A percentile compares a stretch with the other conserved stretches of the same genome.
phyloP scores from a whole-genome alignment of 2,797 vertebrate genomes.

The Fundulus diaphanus region DNA sequence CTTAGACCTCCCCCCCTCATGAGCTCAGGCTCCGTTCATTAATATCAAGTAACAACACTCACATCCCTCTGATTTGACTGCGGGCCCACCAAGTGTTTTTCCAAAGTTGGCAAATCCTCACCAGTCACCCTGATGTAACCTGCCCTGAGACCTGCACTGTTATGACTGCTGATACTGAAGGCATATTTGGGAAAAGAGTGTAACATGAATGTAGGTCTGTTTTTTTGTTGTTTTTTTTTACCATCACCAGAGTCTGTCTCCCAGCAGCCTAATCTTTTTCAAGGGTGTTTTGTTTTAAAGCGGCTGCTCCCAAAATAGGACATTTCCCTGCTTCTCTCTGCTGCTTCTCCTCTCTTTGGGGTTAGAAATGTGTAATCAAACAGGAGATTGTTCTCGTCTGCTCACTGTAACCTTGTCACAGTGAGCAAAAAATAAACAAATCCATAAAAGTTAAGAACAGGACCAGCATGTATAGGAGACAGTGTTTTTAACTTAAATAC shows the following conservation, averaged over 20 bases:
- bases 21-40: slow-evolving; percentile 69
- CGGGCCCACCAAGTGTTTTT: slow-evolving; percentile 43
- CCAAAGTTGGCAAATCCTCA: slow-evolving; percentile 33
- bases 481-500: too few relatives aligned
- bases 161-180: slow-evolving; percentile 6
- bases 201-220: slow-evolving; percentile 21
- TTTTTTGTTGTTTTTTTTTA: slow-evolving; percentile 14
- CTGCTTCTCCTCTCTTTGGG: slow-evolving; percentile 49
- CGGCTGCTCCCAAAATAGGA: slow-evolving; percentile 76
- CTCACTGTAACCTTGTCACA: slow-evolving; percentile 33
- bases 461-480: too few relatives aligned
- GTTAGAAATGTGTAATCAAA: slow-evolving; percentile 75
- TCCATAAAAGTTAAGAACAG: too few relatives aligned
- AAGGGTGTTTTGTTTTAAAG: slow-evolving; percentile 56
- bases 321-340: slow-evolving; percentile 42
- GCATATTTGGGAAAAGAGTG: slow-evolving; percentile 12
- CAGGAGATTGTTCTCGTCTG: slow-evolving; percentile 37
- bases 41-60: slow-evolving; percentile 70
- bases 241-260: slow-evolving; percentile 6
- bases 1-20: slow-evolving; percentile 32
- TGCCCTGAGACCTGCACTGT: neutral
- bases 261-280: slow-evolving; percentile 20
- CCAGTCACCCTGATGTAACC: slow-evolving; percentile 8
- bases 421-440: too few relatives aligned
- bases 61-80: slow-evolving; percentile 34